Percentiles rank a stretch among this genome's conserved stretches.
Conservation (phyloP, 2,797 vertebrate species). For the Spinus olivaceus region DNA sequence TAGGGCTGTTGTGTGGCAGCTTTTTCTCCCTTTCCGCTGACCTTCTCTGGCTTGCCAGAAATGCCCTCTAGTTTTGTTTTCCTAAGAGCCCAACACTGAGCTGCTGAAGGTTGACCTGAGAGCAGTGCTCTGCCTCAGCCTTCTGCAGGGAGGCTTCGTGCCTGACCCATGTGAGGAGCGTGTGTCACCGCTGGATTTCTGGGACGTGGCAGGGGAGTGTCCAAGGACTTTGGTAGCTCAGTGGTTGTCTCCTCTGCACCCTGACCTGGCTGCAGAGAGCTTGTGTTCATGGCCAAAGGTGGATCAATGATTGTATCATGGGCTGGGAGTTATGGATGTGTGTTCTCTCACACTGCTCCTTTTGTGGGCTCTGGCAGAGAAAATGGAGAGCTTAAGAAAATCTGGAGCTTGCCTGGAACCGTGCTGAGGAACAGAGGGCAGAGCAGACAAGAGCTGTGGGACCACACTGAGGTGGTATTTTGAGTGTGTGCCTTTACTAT, state of each 20-base stretch:
- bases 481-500: neutral
- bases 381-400: neutral
- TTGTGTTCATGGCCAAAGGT: neutral
- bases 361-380: neutral
- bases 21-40: neutral
- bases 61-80: neutral
- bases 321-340: neutral
- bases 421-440: neutral
- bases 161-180: neutral
- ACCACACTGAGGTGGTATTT: neutral
- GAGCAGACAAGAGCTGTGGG: neutral
- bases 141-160: neutral
- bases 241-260: neutral
- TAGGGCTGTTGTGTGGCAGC: neutral
- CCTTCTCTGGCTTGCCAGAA: neutral
- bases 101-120: neutral
- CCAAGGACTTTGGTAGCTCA: neutral
- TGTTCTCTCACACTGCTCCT: neutral
- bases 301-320: rapidly evolving
- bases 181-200: neutral
- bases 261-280: neutral
- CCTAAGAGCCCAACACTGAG: rapidly evolving
- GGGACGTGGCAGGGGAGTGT: neutral
- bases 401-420: neutral
- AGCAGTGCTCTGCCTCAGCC: neutral